phyloP scores from a whole-genome alignment of 2,888 invertebrate genomes.

The Gymnoscelis rufifasciata region DNA sequence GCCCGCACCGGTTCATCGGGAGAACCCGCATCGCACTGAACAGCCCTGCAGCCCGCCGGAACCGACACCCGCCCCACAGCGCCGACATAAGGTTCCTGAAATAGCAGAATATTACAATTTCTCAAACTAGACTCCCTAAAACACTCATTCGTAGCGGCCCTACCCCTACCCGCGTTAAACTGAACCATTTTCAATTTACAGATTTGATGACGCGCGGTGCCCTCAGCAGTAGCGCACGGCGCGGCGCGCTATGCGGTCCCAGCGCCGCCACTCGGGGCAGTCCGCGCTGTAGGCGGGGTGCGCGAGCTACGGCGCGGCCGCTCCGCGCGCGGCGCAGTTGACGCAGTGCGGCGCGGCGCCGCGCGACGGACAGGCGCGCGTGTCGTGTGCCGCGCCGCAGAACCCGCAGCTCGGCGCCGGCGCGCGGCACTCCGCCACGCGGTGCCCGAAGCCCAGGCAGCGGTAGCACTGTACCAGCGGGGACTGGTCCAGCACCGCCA shows the following conservation, averaged over 20 bases:
- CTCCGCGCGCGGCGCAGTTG: neutral
- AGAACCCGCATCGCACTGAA: neutral
- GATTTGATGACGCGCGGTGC: neutral
- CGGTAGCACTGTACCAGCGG: slow-evolving; percentile 5
- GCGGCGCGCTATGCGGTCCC: neutral
- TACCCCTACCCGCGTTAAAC: neutral
- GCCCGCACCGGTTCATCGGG: neutral
- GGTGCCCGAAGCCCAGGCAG: slow-evolving; percentile 7
- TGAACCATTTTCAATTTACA: neutral
- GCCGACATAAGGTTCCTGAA: neutral
- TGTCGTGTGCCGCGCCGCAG: slow-evolving; percentile 6
- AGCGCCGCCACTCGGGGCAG: neutral
- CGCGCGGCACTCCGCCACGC: neutral
- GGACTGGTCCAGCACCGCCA: slow-evolving; percentile 4
- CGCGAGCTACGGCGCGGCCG: neutral
- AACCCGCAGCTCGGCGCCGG: neutral
- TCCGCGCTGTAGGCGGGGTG: slow-evolving; percentile 1
- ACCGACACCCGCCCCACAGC: neutral
- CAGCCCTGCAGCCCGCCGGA: neutral
- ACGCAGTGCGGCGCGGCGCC: neutral
- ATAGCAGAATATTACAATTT: neutral
- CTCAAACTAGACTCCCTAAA: neutral
- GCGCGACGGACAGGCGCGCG: slow-evolving; percentile 2
- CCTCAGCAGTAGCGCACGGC: slow-evolving; percentile 3
- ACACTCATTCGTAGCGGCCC: neutral